Conservation (phyloP, 1,140 invertebrate species). For the Ostrea edulis region DNA sequence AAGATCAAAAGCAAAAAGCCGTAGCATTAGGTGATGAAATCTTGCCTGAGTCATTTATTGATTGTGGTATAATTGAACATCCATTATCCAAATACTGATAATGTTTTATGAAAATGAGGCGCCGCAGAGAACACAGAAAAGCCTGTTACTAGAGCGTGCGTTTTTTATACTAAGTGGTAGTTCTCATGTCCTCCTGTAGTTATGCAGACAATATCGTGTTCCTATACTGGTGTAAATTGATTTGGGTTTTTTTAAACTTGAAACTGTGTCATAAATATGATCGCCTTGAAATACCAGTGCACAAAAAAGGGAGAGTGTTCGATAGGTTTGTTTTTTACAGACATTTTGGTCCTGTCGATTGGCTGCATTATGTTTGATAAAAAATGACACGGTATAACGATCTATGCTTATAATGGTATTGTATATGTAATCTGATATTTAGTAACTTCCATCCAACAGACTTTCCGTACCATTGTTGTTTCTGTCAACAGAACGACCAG, state of each 20-base stretch:
- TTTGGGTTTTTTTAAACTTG: too few species aligned
- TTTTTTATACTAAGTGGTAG: background rate
- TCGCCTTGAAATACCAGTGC: too few species aligned
- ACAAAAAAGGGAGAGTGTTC: too few species aligned
- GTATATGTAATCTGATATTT: background rate
- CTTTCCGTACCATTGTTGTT: background rate
- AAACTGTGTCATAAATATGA: too few species aligned
- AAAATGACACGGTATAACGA: background rate
- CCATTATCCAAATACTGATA: slow-evolving; percentile 1
- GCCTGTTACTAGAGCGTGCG: background rate
- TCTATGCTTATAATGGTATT: background rate
- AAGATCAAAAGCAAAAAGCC: slow-evolving; percentile 26
- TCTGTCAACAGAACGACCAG: background rate
- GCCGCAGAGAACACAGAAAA: background rate
- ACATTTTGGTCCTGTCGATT: background rate
- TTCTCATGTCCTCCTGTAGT: background rate
- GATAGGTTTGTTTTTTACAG: background rate
- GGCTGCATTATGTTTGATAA: background rate
- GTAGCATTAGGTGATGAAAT: background rate
- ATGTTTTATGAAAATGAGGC: slow-evolving; percentile 10
- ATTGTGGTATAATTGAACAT: slow-evolving; percentile 18
- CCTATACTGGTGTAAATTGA: too few species aligned
- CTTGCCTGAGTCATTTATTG: slow-evolving; percentile 27
- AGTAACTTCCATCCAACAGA: background rate
- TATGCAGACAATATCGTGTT: too few species aligned